Percentiles rank a stretch among this genome's conserved stretches.
Evolutionary conservation across 2,888 invertebrate species (phyloP).

Genomic region (Drosophila lutescens): DNA sequence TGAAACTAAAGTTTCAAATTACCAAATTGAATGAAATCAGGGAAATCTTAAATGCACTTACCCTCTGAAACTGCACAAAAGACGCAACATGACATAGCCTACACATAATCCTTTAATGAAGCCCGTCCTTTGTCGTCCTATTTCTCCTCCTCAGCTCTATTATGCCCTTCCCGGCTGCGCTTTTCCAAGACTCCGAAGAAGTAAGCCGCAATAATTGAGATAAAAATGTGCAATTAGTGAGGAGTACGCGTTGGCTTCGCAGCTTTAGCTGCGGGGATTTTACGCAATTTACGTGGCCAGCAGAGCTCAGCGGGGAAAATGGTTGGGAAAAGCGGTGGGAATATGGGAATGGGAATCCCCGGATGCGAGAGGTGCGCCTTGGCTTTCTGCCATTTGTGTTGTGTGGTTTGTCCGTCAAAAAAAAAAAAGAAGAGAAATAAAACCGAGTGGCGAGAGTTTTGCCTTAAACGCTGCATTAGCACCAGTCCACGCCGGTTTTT

Average conservation of each 20-base stretch:
- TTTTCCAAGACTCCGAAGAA: conserved; percentile 23
- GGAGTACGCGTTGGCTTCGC: conserved; percentile 45
- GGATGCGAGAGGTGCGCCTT: conserved; percentile 28
- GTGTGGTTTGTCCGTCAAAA: conserved; percentile 42
- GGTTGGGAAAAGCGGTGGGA: conserved; percentile 1
- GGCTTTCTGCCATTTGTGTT: conserved; percentile 45
- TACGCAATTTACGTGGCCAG: conserved; percentile 63
- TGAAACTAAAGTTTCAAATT: too few species aligned
- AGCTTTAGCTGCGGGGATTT: conserved; percentile 52
- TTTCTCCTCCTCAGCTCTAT: not conserved
- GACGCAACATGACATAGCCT: conserved; percentile 25
- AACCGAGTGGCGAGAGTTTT: conserved; percentile 30
- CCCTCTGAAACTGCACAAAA: conserved; percentile 18
- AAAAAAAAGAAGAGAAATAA: conserved; percentile 6
- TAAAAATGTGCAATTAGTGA: conserved; percentile 75
- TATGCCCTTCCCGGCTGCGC: not conserved
- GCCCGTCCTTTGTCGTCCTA: not conserved
- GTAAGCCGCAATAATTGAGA: conserved; percentile 75
- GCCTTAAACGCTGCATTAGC: conserved; percentile 49
- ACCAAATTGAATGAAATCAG: conserved; percentile 4
- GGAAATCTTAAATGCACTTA: conserved; percentile 23
- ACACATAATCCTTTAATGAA: conserved; percentile 46
- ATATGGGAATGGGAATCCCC: not conserved
- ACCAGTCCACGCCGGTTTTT: conserved; percentile 12
- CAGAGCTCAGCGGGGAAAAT: conserved; percentile 38